Evolutionary conservation across 2,797 vertebrate genomes (phyloP).

Genomic region (Ctenosaura bakeri): DNA sequence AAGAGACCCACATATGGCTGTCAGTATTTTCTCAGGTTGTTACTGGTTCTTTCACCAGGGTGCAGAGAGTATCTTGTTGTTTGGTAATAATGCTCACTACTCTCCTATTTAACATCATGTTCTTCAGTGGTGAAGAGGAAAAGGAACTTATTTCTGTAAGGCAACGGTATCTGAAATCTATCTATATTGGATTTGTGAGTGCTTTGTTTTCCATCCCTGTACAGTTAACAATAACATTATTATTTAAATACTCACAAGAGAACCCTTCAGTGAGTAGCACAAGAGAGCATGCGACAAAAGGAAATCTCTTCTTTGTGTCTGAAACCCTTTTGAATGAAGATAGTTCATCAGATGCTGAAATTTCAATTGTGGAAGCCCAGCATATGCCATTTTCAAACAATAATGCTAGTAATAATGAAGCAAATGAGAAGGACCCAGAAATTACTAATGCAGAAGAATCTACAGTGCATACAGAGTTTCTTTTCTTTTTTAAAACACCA

Average conservation of each 20-base stretch:
- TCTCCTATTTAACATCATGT: constrained; percentile 78
- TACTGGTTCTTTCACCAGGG: constrained; percentile 61
- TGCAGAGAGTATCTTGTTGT: constrained; percentile 78
- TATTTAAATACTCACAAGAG: constrained; percentile 75
- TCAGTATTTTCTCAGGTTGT: constrained; percentile 66
- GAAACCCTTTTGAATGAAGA: background rate
- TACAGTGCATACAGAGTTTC: rapidly evolving
- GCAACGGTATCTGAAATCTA: constrained; percentile 40
- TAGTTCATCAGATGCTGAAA: rapidly evolving
- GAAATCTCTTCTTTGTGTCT: rapidly evolving
- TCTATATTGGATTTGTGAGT: constrained; percentile 76
- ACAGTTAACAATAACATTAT: constrained; percentile 64
- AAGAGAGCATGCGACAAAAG: constrained; percentile 13
- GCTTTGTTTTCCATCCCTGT: constrained; percentile 72
- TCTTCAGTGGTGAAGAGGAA: constrained; percentile 65
- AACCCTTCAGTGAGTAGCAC: background rate
- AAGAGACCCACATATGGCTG: constrained; percentile 73
- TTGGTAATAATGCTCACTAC: constrained; percentile 71
- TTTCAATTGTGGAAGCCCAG: rapidly evolving
- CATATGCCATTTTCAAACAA: rapidly evolving
- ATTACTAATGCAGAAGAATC: background rate
- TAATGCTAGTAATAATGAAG: rapidly evolving
- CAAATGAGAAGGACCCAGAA: rapidly evolving
- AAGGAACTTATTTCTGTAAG: background rate
- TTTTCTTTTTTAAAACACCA: background rate